These are phyloP conservation scores for Schizothorax lantsangensis DNA, from an alignment of 2,797 vertebrate species.

Conservation along the genomic window DNA sequence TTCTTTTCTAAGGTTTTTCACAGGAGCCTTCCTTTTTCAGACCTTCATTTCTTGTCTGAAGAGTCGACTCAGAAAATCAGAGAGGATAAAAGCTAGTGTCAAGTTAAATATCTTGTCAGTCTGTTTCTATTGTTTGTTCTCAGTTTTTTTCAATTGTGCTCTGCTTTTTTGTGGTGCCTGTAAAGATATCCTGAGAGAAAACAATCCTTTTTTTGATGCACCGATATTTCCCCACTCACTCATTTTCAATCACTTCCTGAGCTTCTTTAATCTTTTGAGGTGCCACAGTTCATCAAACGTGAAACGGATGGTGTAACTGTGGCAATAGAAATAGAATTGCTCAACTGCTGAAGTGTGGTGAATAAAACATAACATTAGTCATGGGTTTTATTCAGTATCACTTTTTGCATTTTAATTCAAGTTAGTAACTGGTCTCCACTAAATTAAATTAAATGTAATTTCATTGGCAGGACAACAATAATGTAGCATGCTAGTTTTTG, in stretches of 20 bases:
- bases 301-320: background rate
- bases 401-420: background rate
- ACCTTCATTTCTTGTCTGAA: background rate
- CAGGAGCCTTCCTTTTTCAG: constrained; percentile 2
- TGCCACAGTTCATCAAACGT: background rate
- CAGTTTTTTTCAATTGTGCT: background rate
- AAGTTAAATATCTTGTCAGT: background rate
- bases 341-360: background rate
- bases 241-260: background rate
- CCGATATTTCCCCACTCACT: background rate
- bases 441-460: background rate
- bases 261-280: background rate
- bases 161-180: background rate
- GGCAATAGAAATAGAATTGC: background rate
- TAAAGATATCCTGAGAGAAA: background rate
- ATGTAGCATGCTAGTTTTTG: background rate
- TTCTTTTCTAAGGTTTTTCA: background rate
- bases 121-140: background rate
- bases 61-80: background rate
- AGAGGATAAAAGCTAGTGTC: constrained; percentile 1
- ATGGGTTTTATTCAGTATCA: background rate
- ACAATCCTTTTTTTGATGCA: background rate
- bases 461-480: background rate
- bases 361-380: background rate
- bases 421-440: background rate